Conservation (phyloP, 2,797 vertebrate genomes). For the Sebastes goodei region DNA sequence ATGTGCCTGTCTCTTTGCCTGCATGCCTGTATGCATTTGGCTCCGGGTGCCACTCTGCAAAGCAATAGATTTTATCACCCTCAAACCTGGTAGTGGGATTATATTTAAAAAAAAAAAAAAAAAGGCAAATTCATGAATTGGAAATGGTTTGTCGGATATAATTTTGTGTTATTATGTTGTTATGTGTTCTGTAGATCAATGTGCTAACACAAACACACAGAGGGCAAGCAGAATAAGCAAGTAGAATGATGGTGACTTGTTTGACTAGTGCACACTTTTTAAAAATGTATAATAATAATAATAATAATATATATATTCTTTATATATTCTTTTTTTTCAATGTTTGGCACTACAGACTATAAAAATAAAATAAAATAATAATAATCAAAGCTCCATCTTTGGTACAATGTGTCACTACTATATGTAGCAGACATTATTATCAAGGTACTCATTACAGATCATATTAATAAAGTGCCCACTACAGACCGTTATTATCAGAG, state of each 20-base stretch:
- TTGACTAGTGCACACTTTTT: no score
- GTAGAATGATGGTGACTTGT: background rate
- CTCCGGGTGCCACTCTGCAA: background rate
- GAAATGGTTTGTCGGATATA: background rate
- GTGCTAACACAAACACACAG: background rate
- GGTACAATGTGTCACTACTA: background rate
- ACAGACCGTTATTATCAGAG: background rate
- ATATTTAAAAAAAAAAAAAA: background rate
- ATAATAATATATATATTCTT: no score
- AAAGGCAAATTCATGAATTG: background rate
- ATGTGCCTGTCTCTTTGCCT: background rate
- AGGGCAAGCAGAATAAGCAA: background rate
- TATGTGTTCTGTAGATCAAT: background rate
- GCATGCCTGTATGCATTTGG: background rate
- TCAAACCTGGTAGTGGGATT: background rate
- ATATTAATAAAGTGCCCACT: no score
- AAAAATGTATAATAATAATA: no score
- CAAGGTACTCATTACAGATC: no score
- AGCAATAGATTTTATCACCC: conserved; percentile 11
- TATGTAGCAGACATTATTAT: background rate
- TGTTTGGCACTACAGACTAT: background rate
- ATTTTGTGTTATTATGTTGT: background rate
- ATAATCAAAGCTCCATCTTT: no score
- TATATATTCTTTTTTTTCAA: background rate
- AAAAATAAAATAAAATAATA: background rate